Percentiles rank a stretch among this genome's conserved stretches.
These are phyloP conservation scores for Hyla sarda DNA, from an alignment of 2,113 vertebrate genomes.

Conservation along the genomic window DNA sequence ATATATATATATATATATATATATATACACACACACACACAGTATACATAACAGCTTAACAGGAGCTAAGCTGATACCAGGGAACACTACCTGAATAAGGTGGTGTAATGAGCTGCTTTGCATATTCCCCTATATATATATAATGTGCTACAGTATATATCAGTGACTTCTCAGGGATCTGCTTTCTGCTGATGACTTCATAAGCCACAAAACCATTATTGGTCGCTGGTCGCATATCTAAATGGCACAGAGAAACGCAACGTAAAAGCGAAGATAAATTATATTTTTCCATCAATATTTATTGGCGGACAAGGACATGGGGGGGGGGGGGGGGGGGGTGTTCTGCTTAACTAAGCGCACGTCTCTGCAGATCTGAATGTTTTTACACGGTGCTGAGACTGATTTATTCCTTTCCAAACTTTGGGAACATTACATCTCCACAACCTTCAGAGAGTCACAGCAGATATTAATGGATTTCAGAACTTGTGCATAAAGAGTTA, in stretches of 20 bases:
- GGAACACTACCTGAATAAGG: no score
- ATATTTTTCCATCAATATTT: slow-evolving; percentile 19
- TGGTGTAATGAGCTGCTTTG: no score
- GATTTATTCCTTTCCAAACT: not conserved
- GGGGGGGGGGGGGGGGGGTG: no score
- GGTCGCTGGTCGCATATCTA: slow-evolving; percentile 10
- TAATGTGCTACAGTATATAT: not conserved
- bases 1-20: no score
- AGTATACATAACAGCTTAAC: no score
- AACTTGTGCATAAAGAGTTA: not conserved
- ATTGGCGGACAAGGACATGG: not conserved
- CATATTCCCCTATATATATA: no score
- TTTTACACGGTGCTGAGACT: not conserved
- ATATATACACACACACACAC: no score
- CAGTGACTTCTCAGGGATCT: not conserved
- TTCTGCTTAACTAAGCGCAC: not conserved
- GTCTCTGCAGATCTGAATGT: not conserved
- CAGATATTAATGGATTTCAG: not conserved
- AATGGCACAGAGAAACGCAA: not conserved
- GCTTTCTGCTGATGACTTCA: not conserved
- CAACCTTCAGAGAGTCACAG: not conserved
- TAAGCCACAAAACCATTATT: not conserved
- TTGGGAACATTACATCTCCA: not conserved
- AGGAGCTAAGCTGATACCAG: no score
- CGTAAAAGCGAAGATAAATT: not conserved